A percentile compares a stretch with the other conserved stretches of the same genome.
Conservation (phyloP, 1,140 invertebrate species). For the Ladona fulva region DNA sequence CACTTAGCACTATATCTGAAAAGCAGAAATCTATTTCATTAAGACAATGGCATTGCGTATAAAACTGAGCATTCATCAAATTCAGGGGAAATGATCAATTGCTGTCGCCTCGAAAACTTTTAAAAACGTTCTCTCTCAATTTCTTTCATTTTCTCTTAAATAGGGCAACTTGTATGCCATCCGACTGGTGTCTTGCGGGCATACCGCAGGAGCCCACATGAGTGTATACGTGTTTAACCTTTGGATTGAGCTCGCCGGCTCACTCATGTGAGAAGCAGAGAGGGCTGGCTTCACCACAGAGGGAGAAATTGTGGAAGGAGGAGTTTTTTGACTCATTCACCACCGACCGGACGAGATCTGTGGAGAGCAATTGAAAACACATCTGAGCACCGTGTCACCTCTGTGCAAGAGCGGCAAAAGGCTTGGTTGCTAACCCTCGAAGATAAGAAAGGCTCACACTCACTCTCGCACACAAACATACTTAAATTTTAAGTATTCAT, state of each 20-base stretch:
- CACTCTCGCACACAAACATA: not conserved
- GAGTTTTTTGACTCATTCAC: constrained; percentile 5
- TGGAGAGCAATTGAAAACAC: constrained; percentile 22
- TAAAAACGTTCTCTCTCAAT: not conserved
- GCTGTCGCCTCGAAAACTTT: not conserved
- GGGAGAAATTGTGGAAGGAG: constrained; percentile 7
- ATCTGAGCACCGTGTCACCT: constrained; percentile 18
- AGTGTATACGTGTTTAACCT: constrained; percentile 9
- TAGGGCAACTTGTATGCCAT: constrained; percentile 8
- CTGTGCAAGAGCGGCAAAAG: constrained; percentile 14
- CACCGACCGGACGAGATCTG: constrained; percentile 16
- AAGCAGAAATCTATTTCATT: not conserved
- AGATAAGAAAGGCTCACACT: not conserved
- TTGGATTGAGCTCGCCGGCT: constrained; percentile 6
- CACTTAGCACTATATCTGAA: not conserved
- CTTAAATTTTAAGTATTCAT: not conserved
- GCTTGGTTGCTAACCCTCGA: constrained; percentile 12
- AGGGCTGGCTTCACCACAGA: constrained; percentile 6
- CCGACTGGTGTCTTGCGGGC: constrained; percentile 4
- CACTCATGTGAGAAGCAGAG: constrained; percentile 3
- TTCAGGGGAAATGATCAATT: not conserved
- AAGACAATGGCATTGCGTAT: not conserved
- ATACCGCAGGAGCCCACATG: constrained; percentile 1
- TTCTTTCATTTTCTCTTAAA: constrained; percentile 4
- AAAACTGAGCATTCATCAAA: not conserved